Evolutionary conservation across 2,797 vertebrate genomes (phyloP).

Genomic region (Ara ararauna): DNA sequence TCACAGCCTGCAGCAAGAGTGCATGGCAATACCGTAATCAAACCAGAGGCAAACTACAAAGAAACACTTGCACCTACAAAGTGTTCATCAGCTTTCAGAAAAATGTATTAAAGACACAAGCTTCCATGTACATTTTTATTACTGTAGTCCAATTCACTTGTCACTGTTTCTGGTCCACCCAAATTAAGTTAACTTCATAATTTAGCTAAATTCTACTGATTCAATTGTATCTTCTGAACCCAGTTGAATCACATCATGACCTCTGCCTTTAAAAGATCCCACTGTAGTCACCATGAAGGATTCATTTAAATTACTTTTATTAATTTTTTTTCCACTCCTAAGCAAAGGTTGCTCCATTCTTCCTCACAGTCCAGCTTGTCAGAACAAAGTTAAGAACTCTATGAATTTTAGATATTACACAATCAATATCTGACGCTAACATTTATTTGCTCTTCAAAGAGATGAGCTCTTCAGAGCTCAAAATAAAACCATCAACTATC

Average conservation of each 20-base stretch:
- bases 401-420: neutral
- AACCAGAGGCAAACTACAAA: neutral
- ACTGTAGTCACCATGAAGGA: neutral
- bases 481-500: neutral
- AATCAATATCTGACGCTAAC: constrained; percentile 45
- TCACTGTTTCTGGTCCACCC: neutral
- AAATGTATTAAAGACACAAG: neutral
- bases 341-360: neutral
- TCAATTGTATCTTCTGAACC: neutral
- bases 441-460: constrained; percentile 44
- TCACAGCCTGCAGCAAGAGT: neutral
- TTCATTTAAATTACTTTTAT: neutral
- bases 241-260: neutral
- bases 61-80: neutral
- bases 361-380: neutral
- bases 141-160: neutral
- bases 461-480: constrained; percentile 6
- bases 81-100: neutral
- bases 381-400: neutral
- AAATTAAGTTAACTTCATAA: neutral
- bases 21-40: neutral
- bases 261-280: neutral
- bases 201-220: neutral
- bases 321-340: neutral
- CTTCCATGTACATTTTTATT: neutral